Percentiles rank a stretch among this genome's conserved stretches.
Evolutionary conservation across 2,797 vertebrate genomes (phyloP).

Genomic region (Manis pentadactyla): DNA sequence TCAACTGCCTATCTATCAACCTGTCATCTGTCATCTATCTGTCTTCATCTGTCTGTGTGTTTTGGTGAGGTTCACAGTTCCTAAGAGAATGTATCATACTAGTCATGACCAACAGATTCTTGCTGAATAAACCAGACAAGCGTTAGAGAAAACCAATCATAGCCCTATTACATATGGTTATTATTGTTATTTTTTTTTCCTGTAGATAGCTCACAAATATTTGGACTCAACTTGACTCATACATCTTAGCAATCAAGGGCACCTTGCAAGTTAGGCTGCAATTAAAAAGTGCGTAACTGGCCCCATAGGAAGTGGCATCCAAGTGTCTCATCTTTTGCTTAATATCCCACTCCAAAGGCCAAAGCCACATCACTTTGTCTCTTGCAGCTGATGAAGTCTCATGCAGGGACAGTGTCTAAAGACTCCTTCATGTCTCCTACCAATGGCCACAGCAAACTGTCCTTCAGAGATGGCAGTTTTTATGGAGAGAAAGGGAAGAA

Average conservation of each 20-base stretch:
- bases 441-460: background rate
- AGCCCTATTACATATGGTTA: background rate
- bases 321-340: no score
- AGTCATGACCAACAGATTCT: background rate
- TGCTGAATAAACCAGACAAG: background rate
- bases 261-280: background rate
- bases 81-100: background rate
- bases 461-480: background rate
- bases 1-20: background rate
- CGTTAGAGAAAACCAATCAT: background rate
- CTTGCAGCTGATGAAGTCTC: no score
- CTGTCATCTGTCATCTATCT: background rate
- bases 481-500: background rate
- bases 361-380: background rate
- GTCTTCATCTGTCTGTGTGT: background rate
- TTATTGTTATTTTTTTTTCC: background rate
- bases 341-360: background rate
- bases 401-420: background rate
- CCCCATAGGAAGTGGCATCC: no score
- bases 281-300: no score
- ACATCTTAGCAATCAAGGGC: background rate
- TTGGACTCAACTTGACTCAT: background rate
- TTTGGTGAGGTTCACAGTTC: background rate
- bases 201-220: background rate
- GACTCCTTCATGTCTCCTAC: no score